A percentile compares a stretch with the other conserved stretches of the same genome.
Evolutionary conservation across 1,140 invertebrate genomes (phyloP).

Genomic region (Coptotermes formosanus): DNA sequence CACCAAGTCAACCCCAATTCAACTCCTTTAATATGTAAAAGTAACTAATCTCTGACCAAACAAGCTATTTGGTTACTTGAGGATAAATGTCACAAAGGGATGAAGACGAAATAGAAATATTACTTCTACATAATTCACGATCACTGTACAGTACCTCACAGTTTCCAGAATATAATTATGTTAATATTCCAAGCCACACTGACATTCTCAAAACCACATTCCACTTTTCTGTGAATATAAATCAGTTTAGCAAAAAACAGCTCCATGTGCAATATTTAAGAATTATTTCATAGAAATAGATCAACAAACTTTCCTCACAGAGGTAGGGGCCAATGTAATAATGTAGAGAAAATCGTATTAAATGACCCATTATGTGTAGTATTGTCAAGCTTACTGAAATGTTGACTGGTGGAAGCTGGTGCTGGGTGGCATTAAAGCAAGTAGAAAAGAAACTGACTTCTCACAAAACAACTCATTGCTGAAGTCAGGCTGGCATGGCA

Average conservation of each 20-base stretch:
- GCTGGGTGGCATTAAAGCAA: background rate
- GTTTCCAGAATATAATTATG: background rate
- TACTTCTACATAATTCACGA: background rate
- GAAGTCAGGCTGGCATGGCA: background rate
- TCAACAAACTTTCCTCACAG: constrained; percentile 10
- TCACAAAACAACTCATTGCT: background rate
- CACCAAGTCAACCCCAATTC: too few relatives aligned
- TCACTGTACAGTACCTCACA: background rate
- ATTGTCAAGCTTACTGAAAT: background rate
- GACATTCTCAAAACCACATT: background rate
- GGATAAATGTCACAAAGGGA: background rate
- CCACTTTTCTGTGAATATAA: background rate
- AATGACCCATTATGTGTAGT: background rate
- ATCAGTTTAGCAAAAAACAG: background rate
- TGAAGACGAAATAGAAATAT: background rate
- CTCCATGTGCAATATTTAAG: background rate
- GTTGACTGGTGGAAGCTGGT: background rate
- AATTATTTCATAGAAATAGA: constrained; percentile 8
- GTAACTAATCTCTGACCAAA: background rate
- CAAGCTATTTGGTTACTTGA: background rate
- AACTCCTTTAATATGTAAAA: background rate
- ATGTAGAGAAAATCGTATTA: background rate
- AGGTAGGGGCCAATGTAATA: background rate
- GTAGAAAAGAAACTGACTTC: background rate
- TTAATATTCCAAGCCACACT: background rate